Percentiles rank a stretch among this genome's conserved stretches.
These are phyloP conservation scores for Pyrrhia umbra DNA, from an alignment of 2,888 invertebrate genomes.

Conservation along the genomic window DNA sequence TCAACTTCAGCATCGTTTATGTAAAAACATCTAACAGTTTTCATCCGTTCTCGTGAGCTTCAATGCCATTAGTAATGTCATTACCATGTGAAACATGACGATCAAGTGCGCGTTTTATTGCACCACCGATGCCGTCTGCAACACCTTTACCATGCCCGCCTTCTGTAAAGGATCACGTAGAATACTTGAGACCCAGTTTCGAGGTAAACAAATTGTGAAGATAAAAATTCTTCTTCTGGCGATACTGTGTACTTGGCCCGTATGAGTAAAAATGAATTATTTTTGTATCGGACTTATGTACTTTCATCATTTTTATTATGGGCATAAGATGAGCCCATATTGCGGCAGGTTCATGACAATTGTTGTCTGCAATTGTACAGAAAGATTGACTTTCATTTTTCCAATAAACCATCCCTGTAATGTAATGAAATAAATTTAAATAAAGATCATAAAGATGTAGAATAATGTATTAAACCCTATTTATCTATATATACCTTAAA, in stretches of 20 bases:
- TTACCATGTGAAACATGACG: background rate
- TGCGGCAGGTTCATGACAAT: slow-evolving; percentile 2
- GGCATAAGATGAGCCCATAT: slow-evolving; percentile 14
- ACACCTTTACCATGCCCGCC: slow-evolving; percentile 8
- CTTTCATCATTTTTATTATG: background rate
- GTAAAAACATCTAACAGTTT: background rate
- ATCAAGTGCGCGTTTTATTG: background rate
- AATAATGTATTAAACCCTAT: background rate
- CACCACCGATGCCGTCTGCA: slow-evolving; percentile 6
- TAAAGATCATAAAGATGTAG: background rate
- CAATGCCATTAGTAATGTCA: background rate
- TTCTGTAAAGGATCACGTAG: slow-evolving; percentile 4
- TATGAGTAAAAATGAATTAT: slow-evolving; percentile 2
- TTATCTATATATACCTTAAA: no score
- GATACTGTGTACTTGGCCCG: slow-evolving; percentile 22
- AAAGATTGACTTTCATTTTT: background rate
- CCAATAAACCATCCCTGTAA: slow-evolving; percentile 6
- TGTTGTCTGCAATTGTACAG: slow-evolving; percentile 5
- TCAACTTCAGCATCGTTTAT: background rate
- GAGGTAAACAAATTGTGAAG: slow-evolving; percentile 5
- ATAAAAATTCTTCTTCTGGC: slow-evolving; percentile 25
- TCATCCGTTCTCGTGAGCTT: background rate
- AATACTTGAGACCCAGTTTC: background rate
- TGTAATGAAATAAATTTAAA: background rate
- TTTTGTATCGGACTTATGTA: background rate